These are phyloP conservation scores for Serranus cabrilla DNA, from an alignment of 2,797 vertebrate species.

Conservation along the genomic window DNA sequence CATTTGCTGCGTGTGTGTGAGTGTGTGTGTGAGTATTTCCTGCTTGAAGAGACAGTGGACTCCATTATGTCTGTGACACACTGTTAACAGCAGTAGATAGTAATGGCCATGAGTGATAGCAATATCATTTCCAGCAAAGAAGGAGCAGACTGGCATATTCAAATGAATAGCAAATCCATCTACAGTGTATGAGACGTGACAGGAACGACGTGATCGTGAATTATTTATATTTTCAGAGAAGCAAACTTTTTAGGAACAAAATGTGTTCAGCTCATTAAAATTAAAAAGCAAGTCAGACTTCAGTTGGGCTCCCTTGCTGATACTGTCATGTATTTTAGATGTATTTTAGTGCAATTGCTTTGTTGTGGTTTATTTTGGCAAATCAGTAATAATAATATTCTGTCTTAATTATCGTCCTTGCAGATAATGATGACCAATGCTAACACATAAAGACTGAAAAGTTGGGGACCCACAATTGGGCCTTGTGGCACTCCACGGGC, in stretches of 20 bases:
- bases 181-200: too few relatives aligned
- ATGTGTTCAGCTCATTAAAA: not conserved
- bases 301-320: not conserved
- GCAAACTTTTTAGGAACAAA: too few relatives aligned
- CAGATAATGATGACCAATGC: not conserved
- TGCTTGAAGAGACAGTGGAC: conserved; percentile 36
- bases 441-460: not conserved
- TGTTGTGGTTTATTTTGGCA: not conserved
- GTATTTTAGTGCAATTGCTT: not conserved
- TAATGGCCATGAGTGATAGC: not conserved
- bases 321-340: not conserved
- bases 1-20: not conserved
- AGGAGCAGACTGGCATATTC: not conserved
- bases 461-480: not conserved
- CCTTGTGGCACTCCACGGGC: conserved; percentile 12
- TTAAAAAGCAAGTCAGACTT: not conserved
- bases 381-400: not conserved
- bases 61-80: conserved; percentile 28
- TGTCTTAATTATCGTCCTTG: not conserved
- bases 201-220: too few relatives aligned
- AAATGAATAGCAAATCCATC: not conserved
- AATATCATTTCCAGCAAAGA: not conserved
- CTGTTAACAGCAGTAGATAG: not conserved
- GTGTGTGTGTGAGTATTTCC: conserved; percentile 41
- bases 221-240: too few relatives aligned